Base-by-base conservation (phyloP, 2,888 invertebrate species). In the Cybosia mesomella region DNA sequence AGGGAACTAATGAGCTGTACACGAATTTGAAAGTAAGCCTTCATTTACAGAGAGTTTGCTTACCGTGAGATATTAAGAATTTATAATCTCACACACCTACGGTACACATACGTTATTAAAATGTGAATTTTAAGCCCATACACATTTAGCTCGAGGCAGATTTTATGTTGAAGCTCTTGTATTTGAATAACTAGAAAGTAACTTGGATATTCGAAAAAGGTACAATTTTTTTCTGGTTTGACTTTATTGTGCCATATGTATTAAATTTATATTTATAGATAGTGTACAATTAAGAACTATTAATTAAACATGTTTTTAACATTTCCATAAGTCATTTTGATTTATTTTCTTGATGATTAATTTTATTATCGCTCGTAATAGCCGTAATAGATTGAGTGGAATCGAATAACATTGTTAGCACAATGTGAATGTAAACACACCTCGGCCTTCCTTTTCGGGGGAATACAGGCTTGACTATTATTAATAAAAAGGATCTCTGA, bases 11-110 rank as follows among this genome's bases (percentile, higher is more conserved):
- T 76, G 67, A 75, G 49, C 15, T n/a, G 55, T 66, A 61, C 77
- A 80, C 74, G 71, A 70, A 70, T 79, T 65, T 68, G 68, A 74
- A 80, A 75, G 69, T 71, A 75, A 54, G 15, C 55, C 28, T 64
- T 32, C 68, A 75, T 68, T 80, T 66, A 67, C 76, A 64, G 49
- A 53, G 7, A 53, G 55, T 57, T 18, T 13, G 21, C 32, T 15
- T 43, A 64, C 58, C 79, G 74, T 76, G 74, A 73, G 77, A 79
- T 71, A 71, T 68, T 55, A 58, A 58, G 21, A 79, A 69, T 34
- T 71, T 64, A 58, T 70, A 64, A 61, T 67, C 65, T 69, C 60
- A 71, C 79, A 72, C 70, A 75, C 70, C 68, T 73, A 68, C 68
- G 64, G 18, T 62, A 68, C 54, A 60, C 57, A 68, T 67, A 64